Conservation (phyloP, 1,140 invertebrate genomes). For the Tachypleus tridentatus region DNA sequence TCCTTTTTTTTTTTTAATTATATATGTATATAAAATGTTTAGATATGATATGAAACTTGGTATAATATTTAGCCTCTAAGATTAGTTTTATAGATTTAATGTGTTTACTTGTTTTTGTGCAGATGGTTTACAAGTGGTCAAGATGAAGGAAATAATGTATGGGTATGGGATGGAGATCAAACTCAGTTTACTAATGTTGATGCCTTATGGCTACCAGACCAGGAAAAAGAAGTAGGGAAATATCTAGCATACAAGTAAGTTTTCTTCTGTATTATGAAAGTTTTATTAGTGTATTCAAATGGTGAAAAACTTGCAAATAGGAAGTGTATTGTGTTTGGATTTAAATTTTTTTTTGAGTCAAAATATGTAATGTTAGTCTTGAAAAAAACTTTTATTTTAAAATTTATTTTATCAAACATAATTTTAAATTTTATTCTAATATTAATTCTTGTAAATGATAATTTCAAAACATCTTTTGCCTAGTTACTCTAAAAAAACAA, state of each 20-base stretch:
- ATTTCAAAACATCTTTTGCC: slow-evolving; percentile 4
- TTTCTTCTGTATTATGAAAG: background rate
- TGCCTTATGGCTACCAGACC: slow-evolving; percentile 59
- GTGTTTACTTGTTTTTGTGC: background rate
- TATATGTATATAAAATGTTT: background rate
- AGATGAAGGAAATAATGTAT: slow-evolving; percentile 56
- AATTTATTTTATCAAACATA: too few relatives aligned
- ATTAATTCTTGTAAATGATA: background rate
- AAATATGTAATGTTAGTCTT: too few relatives aligned
- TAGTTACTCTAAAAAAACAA: slow-evolving; percentile 32
- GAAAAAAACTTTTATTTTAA: too few relatives aligned
- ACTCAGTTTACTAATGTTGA: slow-evolving; percentile 61
- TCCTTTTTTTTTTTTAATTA: background rate
- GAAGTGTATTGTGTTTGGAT: background rate
- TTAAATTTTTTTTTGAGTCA: background rate
- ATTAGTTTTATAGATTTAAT: background rate
- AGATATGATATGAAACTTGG: background rate
- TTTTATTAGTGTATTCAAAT: background rate
- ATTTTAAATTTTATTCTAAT: background rate
- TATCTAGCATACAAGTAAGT: slow-evolving; percentile 45
- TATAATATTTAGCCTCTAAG: too few relatives aligned
- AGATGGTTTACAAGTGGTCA: slow-evolving; percentile 71
- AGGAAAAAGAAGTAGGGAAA: slow-evolving; percentile 36
- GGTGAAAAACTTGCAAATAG: background rate
- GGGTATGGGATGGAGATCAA: slow-evolving; percentile 72